Evolutionary conservation across 2,888 invertebrate genomes (phyloP).

Genomic region (Corythucha ciliata): DNA sequence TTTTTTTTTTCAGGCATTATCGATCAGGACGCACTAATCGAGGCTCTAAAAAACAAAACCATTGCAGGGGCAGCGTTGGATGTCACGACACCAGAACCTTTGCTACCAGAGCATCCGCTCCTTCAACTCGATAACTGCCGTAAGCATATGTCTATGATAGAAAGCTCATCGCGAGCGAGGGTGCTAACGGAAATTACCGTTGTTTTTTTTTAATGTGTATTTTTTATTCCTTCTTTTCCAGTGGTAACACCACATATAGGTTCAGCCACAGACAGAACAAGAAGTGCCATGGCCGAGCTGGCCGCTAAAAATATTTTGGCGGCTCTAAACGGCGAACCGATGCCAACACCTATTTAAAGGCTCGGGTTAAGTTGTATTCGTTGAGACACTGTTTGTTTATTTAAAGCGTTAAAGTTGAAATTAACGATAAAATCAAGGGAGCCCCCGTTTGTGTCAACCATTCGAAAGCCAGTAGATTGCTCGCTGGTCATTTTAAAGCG

Average conservation of each 20-base stretch:
- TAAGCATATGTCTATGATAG: too few species aligned
- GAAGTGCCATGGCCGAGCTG: not conserved
- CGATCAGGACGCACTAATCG: slow-evolving; percentile 70
- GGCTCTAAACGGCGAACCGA: not conserved
- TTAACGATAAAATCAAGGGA: too few species aligned
- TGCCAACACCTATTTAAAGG: not conserved
- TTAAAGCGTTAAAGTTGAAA: too few species aligned
- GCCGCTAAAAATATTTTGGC: not conserved
- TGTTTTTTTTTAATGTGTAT: not conserved
- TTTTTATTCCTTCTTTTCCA: not conserved
- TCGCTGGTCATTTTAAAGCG: too few species aligned
- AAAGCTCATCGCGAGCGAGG: too few species aligned
- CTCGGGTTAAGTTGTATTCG: too few species aligned
- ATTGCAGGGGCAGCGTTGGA: slow-evolving; percentile 87
- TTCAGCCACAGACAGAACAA: not conserved
- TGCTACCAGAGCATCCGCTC: slow-evolving; percentile 67
- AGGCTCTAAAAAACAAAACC: slow-evolving; percentile 60
- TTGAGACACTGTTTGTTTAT: too few species aligned
- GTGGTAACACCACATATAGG: slow-evolving; percentile 2
- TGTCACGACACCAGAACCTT: slow-evolving; percentile 82
- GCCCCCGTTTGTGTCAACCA: too few species aligned
- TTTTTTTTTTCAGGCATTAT: slow-evolving; percentile 30
- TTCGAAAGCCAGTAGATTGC: too few species aligned
- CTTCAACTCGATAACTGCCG: slow-evolving; percentile 69
- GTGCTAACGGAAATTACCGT: too few species aligned